A percentile compares a stretch with the other conserved stretches of the same genome.
Conservation (phyloP, 2,797 vertebrate genomes). For the Sebastes trivittatus region DNA sequence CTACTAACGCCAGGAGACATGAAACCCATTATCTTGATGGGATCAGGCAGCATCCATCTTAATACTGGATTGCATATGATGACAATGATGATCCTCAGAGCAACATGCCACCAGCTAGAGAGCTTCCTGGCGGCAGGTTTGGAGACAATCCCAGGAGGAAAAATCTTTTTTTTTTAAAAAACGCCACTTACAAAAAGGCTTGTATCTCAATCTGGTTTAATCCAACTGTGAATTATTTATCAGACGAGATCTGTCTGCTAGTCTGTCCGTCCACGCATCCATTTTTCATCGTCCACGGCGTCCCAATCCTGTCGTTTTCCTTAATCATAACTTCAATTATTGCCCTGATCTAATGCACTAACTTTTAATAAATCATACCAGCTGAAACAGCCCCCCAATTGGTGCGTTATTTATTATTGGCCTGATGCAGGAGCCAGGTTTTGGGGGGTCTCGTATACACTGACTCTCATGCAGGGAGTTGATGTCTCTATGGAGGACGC, state of each 20-base stretch:
- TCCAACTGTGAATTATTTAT: conserved; percentile 56
- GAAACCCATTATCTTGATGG: conserved; percentile 70
- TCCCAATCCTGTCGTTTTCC: conserved; percentile 52
- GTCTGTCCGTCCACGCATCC: conserved; percentile 27
- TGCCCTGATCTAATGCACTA: conserved; percentile 52
- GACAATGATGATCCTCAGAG: conserved; percentile 50
- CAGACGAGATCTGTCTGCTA: conserved; percentile 17
- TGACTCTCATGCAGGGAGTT: not conserved
- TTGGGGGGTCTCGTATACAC: not conserved
- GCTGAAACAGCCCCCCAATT: conserved; percentile 30
- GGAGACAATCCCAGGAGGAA: not conserved
- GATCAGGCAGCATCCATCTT: conserved; percentile 67
- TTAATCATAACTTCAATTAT: conserved; percentile 57
- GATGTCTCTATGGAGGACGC: conserved; percentile 10
- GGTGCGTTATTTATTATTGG: conserved; percentile 53
- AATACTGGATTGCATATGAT: conserved; percentile 47
- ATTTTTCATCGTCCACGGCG: conserved; percentile 26
- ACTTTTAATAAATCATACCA: conserved; percentile 66
- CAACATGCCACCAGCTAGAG: conserved; percentile 18
- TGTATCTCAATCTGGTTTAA: conserved; percentile 40
- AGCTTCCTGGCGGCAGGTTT: conserved; percentile 27
- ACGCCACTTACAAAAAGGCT: not conserved
- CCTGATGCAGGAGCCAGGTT: conserved; percentile 32
- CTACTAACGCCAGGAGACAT: conserved; percentile 52
- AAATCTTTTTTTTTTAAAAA: not conserved